These are phyloP conservation scores for Oostethus manadensis DNA, from an alignment of 2,113 vertebrate species.

Conservation along the genomic window DNA sequence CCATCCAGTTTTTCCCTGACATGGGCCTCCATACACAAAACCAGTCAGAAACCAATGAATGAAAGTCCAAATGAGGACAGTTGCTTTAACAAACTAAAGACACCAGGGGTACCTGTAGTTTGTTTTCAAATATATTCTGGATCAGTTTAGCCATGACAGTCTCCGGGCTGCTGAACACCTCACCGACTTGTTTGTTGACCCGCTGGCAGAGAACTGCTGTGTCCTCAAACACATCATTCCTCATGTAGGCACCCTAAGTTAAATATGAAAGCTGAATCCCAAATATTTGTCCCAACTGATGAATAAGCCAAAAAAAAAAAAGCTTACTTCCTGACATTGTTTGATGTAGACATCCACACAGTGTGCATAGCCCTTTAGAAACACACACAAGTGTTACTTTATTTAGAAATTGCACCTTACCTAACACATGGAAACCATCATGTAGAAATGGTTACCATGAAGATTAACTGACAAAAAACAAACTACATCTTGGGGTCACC, in stretches of 20 bases:
- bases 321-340: conserved; percentile 95
- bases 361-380: conserved; percentile 89
- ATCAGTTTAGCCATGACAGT: conserved; percentile 97
- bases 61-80: neutral
- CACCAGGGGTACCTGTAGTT: conserved; percentile 82
- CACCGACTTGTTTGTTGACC: conserved; percentile 95
- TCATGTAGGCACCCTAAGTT: conserved; percentile 84
- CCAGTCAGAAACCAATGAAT: neutral
- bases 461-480: neutral
- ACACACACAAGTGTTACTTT: conserved; percentile 26
- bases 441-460: neutral
- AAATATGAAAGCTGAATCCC: neutral
- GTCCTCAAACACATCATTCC: conserved; percentile 93
- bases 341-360: conserved; percentile 99
- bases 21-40: conserved; percentile 75
- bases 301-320: neutral
- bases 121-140: conserved; percentile 97
- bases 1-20: conserved; percentile 90
- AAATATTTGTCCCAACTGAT: neutral
- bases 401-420: neutral
- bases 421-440: neutral
- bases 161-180: conserved; percentile 95
- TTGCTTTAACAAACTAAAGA: neutral
- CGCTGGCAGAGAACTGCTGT: conserved; percentile 88
- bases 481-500: conserved; percentile 70